These are phyloP conservation scores for Teleopsis dalmanni DNA, from an alignment of 1,140 invertebrate species.

Conservation along the genomic window DNA sequence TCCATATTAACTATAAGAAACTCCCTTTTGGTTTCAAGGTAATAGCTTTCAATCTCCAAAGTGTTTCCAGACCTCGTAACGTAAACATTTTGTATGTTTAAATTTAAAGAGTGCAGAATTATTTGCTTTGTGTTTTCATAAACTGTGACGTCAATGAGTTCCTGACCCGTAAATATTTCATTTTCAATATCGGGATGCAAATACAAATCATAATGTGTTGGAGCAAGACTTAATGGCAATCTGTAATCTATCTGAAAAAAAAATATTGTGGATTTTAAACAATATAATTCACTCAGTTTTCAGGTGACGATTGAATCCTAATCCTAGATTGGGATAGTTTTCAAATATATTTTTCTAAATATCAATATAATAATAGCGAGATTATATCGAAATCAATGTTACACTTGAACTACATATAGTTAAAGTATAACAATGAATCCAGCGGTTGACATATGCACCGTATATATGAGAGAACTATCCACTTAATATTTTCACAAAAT, in stretches of 20 bases:
- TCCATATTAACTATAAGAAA: slow-evolving; percentile 27
- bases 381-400: too few relatives aligned
- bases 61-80: slow-evolving; percentile 1
- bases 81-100: slow-evolving; percentile 17
- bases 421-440: too few relatives aligned
- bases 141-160: slow-evolving; percentile 60
- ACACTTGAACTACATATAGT: too few relatives aligned
- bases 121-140: slow-evolving; percentile 51
- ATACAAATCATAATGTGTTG: slow-evolving; percentile 67
- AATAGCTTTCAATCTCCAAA: slow-evolving; percentile 9
- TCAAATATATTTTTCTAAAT: too few relatives aligned
- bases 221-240: slow-evolving; percentile 59
- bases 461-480: too few relatives aligned
- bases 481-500: too few relatives aligned
- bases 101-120: slow-evolving; percentile 58
- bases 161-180: slow-evolving; percentile 62
- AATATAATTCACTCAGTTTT: too few relatives aligned
- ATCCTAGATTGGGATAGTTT: too few relatives aligned
- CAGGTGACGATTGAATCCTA: too few relatives aligned
- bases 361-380: too few relatives aligned
- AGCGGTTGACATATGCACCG: too few relatives aligned
- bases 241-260: slow-evolving; percentile 50
- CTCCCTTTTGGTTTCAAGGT: slow-evolving; percentile 22
- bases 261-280: too few relatives aligned
- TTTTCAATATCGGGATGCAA: slow-evolving; percentile 65